These are phyloP conservation scores for Neodiprion virginianus DNA, from an alignment of 1,140 invertebrate genomes.

Conservation along the genomic window DNA sequence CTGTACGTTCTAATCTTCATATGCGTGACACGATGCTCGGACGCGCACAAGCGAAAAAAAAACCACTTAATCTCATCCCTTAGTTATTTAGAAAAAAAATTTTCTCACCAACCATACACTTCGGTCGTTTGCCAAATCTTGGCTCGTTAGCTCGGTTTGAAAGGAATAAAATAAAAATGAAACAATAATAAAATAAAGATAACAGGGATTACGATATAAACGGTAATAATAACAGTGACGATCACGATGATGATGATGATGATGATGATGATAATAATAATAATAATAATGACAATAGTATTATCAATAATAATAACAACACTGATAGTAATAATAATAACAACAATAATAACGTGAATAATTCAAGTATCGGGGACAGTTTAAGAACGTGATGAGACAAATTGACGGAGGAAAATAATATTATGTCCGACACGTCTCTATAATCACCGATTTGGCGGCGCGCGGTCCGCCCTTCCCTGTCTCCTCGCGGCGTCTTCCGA, in stretches of 20 bases:
- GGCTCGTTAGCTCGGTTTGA: background rate
- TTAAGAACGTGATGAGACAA: background rate
- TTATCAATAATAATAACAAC: too few species aligned
- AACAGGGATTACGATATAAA: background rate
- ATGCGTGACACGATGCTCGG: too few species aligned
- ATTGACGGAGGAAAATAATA: background rate
- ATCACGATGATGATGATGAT: too few species aligned
- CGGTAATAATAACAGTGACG: background rate
- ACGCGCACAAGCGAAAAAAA: too few species aligned
- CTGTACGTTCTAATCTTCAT: too few species aligned
- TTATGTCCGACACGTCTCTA: slow-evolving; percentile 25
- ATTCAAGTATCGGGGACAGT: background rate
- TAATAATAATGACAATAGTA: too few species aligned
- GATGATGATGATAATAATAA: too few species aligned
- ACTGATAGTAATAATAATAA: background rate
- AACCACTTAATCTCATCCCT: too few species aligned
- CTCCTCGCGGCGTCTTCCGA: slow-evolving; percentile 35
- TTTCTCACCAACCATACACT: too few species aligned
- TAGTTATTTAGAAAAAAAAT: too few species aligned
- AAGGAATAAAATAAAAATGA: background rate
- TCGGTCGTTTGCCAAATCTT: too few species aligned
- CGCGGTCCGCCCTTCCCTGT: slow-evolving; percentile 29
- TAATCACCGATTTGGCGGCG: slow-evolving; percentile 36
- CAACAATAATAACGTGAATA: background rate
- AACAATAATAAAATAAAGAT: background rate